Evolutionary conservation across 92 coral and sea anemone species (phyloP).

Genomic region (Blastomussa wellsi): DNA sequence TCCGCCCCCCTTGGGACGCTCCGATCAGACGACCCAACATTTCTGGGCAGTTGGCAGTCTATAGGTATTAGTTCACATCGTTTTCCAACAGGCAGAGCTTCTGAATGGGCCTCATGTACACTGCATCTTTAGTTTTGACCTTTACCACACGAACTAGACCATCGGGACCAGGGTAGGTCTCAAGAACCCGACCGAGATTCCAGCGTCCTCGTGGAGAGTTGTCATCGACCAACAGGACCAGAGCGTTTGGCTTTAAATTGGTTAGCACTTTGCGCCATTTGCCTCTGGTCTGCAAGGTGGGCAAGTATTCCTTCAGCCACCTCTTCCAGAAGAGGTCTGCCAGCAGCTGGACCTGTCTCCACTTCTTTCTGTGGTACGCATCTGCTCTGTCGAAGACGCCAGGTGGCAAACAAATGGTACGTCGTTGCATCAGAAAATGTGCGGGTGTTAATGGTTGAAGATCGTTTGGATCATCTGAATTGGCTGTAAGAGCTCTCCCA

Average conservation of each 20-base stretch:
- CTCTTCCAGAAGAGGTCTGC: conserved; percentile 32
- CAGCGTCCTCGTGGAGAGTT: conserved; percentile 44
- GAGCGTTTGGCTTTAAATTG: conserved; percentile 39
- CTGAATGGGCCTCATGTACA: conserved; percentile 59
- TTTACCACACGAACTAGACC: conserved; percentile 50
- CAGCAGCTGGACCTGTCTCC: conserved; percentile 55
- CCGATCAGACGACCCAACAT: conserved; percentile 8
- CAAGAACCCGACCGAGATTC: conserved; percentile 61
- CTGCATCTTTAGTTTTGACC: conserved; percentile 53
- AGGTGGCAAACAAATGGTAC: conserved; percentile 42
- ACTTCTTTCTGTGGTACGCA: conserved; percentile 40
- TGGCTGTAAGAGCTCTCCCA: conserved; percentile 51
- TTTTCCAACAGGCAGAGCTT: conserved; percentile 63
- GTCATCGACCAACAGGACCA: conserved; percentile 18
- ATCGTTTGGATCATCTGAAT: conserved; percentile 34
- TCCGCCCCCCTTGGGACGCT: conserved; percentile 48
- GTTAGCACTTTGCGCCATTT: conserved; percentile 45
- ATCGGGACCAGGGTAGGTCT: conserved; percentile 59
- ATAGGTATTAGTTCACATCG: not conserved
- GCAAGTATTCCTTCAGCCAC: conserved; percentile 14
- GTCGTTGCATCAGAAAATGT: conserved; percentile 58
- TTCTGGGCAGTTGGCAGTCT: not conserved
- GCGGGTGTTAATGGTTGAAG: conserved; percentile 57
- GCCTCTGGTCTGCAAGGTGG: conserved; percentile 42
- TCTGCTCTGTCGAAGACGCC: conserved; percentile 48